Evolutionary conservation across 2,113 vertebrate genomes (phyloP), one percentile per base, ranked within the genome.

Genomic region (Hemiprocne comata): DNA sequence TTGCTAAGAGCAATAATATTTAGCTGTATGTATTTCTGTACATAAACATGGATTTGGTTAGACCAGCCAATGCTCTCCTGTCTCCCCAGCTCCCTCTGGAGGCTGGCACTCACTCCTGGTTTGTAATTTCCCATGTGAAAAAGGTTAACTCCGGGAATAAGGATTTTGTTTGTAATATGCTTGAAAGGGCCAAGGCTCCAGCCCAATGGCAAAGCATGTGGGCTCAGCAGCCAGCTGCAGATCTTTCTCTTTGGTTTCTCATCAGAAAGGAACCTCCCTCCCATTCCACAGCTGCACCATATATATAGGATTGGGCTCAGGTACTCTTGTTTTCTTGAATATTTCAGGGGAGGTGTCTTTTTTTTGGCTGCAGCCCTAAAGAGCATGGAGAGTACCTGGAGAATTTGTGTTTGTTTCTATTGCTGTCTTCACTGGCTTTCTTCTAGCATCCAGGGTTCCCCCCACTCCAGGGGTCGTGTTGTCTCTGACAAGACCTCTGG

Each of bases 321-420:
- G 18, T 1, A 4, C 20, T 76, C 44, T n/a, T n/a, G 44, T 70
- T n/a, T 33, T 48, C 50, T 62, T 50, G 81, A 71, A 16, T 93
- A 21, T 55, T 95, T 90, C 34, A 62, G 91, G 92, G 62, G 69
- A 93, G 48, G 26, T 20, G 12, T 42, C 29, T 15, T 50, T 57
- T 67, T 66, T 85, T 64, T 40, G 55, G 11, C 18, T 61, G 46
- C 23, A 58, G 46, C 70, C 91, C 90, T 67, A 21, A 60, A 50
- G 88, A 96, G 36, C 72, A 98, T 98, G 98, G 97, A 38, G 7
- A 42, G 91, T 70, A 19, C 92, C 28, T 88, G 94, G 89, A 62
- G 60, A 25, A 34, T 97, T 18, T 92, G 96, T 3, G 40, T 97
- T 10, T 97, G 96, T 11, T 90, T 98, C 86, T 97, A 57, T 21